Conservation (phyloP, 2,797 vertebrate genomes). For the Uromys caudimaculatus region DNA sequence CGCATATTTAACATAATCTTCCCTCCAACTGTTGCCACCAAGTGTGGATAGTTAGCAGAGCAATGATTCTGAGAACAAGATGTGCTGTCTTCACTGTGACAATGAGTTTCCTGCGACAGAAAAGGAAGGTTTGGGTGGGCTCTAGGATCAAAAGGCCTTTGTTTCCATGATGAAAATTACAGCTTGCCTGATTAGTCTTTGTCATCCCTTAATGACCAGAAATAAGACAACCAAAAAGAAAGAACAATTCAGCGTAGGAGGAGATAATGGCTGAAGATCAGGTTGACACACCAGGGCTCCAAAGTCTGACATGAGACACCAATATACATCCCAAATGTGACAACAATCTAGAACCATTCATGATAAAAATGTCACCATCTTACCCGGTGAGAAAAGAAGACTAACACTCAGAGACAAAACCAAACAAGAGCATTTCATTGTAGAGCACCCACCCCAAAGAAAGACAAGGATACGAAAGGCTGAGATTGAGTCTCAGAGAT, state of each 20-base stretch:
- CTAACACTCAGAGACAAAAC: neutral
- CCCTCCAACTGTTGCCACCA: neutral
- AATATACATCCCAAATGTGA: neutral
- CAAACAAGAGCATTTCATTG: neutral
- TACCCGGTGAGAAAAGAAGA: neutral
- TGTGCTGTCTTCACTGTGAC: neutral
- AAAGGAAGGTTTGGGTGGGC: neutral
- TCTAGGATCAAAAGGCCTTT: neutral
- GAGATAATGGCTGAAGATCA: neutral
- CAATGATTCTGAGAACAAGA: neutral
- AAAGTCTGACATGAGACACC: neutral
- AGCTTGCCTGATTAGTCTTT: constrained; percentile 62
- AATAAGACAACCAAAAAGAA: constrained; percentile 12
- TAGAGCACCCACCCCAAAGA: neutral
- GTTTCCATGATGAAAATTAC: constrained; percentile 73
- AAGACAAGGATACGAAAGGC: neutral
- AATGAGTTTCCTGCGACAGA: neutral
- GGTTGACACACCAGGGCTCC: neutral
- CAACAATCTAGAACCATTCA: neutral
- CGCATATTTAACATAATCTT: neutral
- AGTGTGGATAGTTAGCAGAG: neutral
- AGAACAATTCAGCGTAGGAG: neutral
- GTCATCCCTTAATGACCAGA: constrained; percentile 65
- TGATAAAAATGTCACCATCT: neutral
- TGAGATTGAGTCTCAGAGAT: neutral